Conservation (phyloP, 2,113 vertebrate species). For the Melanocharis versteri region DNA sequence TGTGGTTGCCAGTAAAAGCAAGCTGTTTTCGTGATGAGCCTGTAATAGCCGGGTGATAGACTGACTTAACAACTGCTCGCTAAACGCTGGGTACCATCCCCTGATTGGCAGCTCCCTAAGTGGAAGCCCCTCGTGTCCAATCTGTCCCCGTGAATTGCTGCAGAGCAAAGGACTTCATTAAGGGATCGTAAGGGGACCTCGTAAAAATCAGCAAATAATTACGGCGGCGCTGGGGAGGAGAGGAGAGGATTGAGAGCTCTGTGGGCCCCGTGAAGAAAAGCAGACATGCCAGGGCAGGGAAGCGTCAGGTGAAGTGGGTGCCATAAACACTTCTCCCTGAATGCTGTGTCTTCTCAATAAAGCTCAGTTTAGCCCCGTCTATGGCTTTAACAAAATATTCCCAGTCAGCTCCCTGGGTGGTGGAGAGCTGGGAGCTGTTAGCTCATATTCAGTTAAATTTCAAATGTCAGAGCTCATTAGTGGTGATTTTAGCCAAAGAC, state of each 20-base stretch:
- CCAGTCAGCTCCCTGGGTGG: constrained; percentile 74
- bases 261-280: constrained; percentile 40
- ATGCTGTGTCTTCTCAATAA: constrained; percentile 68
- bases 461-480: constrained; percentile 76
- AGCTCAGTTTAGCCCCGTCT: constrained; percentile 3
- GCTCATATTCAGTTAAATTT: constrained; percentile 70
- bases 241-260: neutral
- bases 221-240: neutral
- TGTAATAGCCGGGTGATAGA: neutral
- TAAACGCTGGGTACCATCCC: neutral
- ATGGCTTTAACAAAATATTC: constrained; percentile 63
- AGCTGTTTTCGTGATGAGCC: constrained; percentile 14
- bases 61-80: constrained; percentile 3
- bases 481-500: constrained; percentile 76
- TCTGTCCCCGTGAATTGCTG: constrained; percentile 26
- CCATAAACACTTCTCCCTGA: constrained; percentile 62
- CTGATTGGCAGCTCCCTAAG: neutral
- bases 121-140: constrained; percentile 36
- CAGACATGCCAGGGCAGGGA: constrained; percentile 45
- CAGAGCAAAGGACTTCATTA: constrained; percentile 57
- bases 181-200: neutral
- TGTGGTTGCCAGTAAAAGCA: neutral
- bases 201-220: constrained; percentile 54
- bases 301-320: constrained; percentile 57
- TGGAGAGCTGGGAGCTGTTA: constrained; percentile 72